Percentiles rank a stretch among this genome's conserved stretches.
Conservation (phyloP, 2,888 invertebrate species). For the Minunthozetes semirufus region DNA sequence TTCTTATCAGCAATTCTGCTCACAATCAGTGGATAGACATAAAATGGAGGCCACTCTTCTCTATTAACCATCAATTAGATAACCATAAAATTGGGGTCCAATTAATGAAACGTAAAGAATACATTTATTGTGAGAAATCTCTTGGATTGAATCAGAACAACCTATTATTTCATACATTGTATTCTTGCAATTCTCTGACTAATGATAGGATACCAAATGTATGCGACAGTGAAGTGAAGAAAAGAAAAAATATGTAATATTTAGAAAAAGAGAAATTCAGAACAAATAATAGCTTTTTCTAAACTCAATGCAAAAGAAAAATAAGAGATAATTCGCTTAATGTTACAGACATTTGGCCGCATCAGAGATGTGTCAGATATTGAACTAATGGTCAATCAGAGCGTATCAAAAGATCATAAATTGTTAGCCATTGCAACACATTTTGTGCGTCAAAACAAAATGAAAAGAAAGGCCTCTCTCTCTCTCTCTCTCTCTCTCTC, state of each 20-base stretch:
- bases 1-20: too few species aligned
- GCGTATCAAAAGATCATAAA: not conserved
- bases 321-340: conserved; percentile 18
- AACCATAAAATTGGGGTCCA: not conserved
- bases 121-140: conserved; percentile 9
- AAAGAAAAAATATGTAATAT: not conserved
- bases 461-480: not conserved
- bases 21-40: too few species aligned
- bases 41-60: not conserved
- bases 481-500: not conserved
- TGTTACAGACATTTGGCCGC: not conserved
- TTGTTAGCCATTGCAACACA: not conserved
- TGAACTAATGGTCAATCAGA: not conserved
- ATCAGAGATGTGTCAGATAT: not conserved
- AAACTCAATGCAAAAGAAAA: not conserved
- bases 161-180: not conserved
- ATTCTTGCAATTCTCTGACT: not conserved
- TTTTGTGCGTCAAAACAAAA: not conserved
- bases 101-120: not conserved
- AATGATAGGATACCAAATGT: not conserved
- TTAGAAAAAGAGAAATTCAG: not conserved
- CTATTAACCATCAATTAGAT: conserved; percentile 4
- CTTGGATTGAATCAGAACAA: not conserved
- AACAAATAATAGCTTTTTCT: not conserved
- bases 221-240: not conserved